phyloP scores from a whole-genome alignment of 2,113 vertebrate species.

The Pteropus alecto region DNA sequence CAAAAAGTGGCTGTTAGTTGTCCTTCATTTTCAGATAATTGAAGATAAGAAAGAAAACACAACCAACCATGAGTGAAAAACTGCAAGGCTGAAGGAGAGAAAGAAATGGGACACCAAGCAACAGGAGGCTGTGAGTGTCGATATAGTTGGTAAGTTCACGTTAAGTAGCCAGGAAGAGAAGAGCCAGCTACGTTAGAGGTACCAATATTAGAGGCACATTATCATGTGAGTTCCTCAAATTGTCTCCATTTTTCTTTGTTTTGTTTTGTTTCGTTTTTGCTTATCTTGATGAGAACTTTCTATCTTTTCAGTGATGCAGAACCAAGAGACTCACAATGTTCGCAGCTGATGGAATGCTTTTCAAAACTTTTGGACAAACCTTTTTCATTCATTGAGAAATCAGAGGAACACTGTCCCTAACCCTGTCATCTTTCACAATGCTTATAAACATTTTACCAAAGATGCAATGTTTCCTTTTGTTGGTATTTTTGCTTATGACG shows the following conservation, averaged over 20 bases:
- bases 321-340: not conserved
- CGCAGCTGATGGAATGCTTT: not conserved
- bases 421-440: not conserved
- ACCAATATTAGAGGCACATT: not conserved
- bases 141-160: not conserved
- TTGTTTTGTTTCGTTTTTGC: not conserved
- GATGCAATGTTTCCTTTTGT: not conserved
- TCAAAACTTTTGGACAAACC: not conserved
- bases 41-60: not conserved
- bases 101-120: not conserved
- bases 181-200: accelerated
- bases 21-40: not conserved
- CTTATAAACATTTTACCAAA: not conserved
- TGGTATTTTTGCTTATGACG: not conserved
- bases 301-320: not conserved
- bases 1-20: not conserved
- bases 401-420: not conserved
- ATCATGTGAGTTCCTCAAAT: not conserved
- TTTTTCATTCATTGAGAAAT: not conserved
- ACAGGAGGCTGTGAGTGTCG: too few species aligned
- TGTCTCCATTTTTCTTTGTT: not conserved
- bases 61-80: not conserved
- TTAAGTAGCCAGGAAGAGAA: not conserved
- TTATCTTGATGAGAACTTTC: not conserved
- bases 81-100: not conserved